Percentiles rank a stretch among this genome's conserved stretches.
These are phyloP conservation scores for Mactromeris polynyma DNA, from an alignment of 2,888 invertebrate species.

Conservation along the genomic window DNA sequence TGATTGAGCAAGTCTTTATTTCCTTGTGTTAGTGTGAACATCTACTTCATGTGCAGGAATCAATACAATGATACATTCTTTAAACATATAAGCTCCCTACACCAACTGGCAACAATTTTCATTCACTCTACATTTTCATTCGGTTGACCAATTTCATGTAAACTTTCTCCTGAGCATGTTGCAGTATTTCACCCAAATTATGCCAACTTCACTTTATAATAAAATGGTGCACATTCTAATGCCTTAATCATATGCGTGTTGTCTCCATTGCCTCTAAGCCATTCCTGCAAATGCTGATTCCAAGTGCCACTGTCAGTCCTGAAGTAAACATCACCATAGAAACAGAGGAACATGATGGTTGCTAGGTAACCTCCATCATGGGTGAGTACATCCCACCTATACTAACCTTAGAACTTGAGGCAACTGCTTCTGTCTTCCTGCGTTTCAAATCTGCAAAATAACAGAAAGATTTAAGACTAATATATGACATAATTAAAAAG, in stretches of 20 bases:
- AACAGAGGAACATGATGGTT: slow-evolving; percentile 58
- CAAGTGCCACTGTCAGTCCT: slow-evolving; percentile 16
- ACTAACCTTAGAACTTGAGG: slow-evolving; percentile 84
- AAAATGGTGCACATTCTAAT: slow-evolving; percentile 16
- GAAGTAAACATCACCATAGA: slow-evolving; percentile 56
- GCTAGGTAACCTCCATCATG: slow-evolving; percentile 73
- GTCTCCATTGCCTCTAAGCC: background rate
- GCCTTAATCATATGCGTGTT: slow-evolving; percentile 2
- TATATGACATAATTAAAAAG: too few species aligned
- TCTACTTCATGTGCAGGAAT: background rate
- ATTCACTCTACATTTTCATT: background rate
- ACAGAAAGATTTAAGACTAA: background rate
- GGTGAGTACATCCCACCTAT: slow-evolving; percentile 79
- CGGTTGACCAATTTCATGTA: background rate
- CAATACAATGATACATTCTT: background rate
- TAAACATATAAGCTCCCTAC: slow-evolving; percentile 2
- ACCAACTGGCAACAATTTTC: background rate
- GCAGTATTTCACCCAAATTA: background rate
- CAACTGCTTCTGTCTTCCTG: slow-evolving; percentile 76
- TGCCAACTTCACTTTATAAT: background rate
- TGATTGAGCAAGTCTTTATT: background rate
- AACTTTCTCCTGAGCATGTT: background rate
- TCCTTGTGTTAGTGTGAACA: background rate
- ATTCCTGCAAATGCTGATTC: background rate
- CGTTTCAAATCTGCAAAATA: slow-evolving; percentile 76